Conservation (phyloP, 2,113 vertebrate genomes). For the Malurus alboscapulatus region DNA sequence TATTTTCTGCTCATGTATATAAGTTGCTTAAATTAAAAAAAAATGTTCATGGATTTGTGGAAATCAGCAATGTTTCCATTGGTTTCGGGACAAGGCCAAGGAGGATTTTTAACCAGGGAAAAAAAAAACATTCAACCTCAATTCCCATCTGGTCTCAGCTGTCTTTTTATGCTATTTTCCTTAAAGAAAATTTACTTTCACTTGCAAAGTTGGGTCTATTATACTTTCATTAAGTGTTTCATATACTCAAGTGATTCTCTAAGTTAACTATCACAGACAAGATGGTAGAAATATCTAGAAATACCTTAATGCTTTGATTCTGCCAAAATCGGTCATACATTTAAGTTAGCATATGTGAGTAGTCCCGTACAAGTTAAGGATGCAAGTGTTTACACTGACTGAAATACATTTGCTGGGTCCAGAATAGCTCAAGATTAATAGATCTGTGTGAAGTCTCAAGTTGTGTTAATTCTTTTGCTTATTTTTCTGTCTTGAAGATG, state of each 20-base stretch:
- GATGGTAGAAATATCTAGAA: neutral
- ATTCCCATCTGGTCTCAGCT: neutral
- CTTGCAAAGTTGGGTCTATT: neutral
- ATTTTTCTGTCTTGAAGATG: neutral
- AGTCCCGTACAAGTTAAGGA: neutral
- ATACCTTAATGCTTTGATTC: neutral
- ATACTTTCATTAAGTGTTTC: neutral
- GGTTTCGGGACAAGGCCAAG: neutral
- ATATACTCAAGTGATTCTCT: neutral
- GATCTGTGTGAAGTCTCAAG: neutral
- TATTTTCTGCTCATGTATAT: neutral
- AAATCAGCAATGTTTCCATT: neutral
- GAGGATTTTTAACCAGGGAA: neutral
- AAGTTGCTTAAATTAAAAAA: neutral
- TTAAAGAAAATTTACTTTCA: neutral
- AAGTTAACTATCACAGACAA: neutral
- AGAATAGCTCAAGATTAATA: neutral
- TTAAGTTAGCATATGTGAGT: neutral
- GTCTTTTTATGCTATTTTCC: neutral
- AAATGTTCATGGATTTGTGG: neutral
- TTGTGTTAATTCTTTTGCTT: neutral
- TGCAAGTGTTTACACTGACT: neutral
- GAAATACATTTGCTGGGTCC: neutral
- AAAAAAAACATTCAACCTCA: neutral
- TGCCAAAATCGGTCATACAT: neutral